Percentiles rank a stretch among this genome's conserved stretches.
These are phyloP conservation scores for Geococcyx californianus DNA, from an alignment of 2,113 vertebrate genomes.

Conservation along the genomic window DNA sequence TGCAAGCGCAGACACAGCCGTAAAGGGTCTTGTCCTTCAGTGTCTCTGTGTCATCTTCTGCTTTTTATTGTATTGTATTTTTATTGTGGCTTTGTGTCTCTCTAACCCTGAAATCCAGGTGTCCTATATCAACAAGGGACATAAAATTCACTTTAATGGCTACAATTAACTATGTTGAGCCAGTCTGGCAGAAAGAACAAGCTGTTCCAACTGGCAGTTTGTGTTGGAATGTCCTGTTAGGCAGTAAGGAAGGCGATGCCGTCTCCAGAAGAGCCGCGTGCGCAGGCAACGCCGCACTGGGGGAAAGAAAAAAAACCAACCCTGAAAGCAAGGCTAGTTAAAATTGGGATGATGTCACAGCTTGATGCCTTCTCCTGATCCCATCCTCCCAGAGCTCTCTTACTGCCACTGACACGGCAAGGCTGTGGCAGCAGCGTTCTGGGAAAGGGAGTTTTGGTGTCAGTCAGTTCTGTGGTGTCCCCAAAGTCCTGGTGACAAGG, in stretches of 20 bases:
- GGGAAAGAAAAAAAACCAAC: not conserved
- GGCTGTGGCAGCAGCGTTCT: not conserved
- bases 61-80: not conserved
- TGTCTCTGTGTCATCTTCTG: not conserved
- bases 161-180: not conserved
- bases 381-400: not conserved
- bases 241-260: not conserved
- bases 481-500: not conserved
- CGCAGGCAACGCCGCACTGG: not conserved
- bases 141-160: not conserved
- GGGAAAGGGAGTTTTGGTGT: not conserved
- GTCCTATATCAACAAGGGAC: not conserved
- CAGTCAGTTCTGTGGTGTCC: not conserved
- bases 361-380: not conserved
- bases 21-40: not conserved
- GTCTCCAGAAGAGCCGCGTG: not conserved
- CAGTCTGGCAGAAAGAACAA: constrained; percentile 29
- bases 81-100: not conserved
- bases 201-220: not conserved
- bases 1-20: not conserved
- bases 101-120: not conserved
- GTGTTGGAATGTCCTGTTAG: not conserved
- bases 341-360: not conserved
- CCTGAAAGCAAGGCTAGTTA: not conserved
- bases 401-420: no score